Percentiles rank a stretch among this genome's conserved stretches.
Conservation (phyloP, 2,113 vertebrate species). For the Heterocephalus glaber region DNA sequence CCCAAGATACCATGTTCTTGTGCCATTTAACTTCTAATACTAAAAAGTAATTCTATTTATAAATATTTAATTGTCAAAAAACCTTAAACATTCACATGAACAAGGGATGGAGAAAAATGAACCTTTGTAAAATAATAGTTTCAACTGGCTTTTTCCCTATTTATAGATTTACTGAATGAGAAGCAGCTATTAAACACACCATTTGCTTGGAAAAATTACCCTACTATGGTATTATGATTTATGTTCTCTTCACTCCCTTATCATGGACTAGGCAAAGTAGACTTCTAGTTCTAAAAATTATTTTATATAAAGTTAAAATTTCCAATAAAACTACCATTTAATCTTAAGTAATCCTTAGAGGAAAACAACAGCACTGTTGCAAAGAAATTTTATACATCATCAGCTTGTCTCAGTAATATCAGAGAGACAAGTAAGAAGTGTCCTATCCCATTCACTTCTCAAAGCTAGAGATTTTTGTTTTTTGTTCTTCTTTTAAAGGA, state of each 20-base stretch:
- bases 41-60: conserved; percentile 28
- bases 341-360: neutral
- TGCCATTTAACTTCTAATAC: conserved; percentile 9
- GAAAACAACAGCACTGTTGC: neutral
- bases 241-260: neutral
- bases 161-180: neutral
- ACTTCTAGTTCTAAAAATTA: neutral
- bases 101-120: neutral
- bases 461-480: neutral
- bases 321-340: neutral
- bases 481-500: neutral
- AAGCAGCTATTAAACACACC: neutral
- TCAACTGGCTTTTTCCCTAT: neutral
- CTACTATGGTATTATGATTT: neutral
- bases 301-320: conserved; percentile 19
- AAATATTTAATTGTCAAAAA: conserved; percentile 45
- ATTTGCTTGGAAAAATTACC: conserved; percentile 17
- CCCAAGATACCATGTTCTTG: neutral
- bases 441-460: neutral
- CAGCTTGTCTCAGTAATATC: neutral
- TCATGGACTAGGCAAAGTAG: neutral
- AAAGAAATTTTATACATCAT: neutral
- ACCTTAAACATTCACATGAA: neutral
- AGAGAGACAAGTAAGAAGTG: neutral
- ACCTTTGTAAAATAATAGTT: neutral